A percentile compares a stretch with the other conserved stretches of the same genome.
phyloP scores from a whole-genome alignment of 2,888 invertebrate genomes.

The Junonia oenone region DNA sequence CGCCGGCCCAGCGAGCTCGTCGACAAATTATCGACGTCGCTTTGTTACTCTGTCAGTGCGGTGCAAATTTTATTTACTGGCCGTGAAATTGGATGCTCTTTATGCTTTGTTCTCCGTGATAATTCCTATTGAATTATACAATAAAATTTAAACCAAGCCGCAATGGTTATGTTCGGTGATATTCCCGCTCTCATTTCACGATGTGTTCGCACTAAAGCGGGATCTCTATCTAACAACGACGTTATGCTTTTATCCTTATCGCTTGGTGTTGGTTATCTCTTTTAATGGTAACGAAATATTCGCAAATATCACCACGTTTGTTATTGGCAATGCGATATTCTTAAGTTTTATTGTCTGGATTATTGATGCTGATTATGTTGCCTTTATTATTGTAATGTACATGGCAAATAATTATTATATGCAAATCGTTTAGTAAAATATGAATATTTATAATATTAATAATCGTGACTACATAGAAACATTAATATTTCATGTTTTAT shows the following conservation, averaged over 20 bases:
- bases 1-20: slow-evolving; percentile 43
- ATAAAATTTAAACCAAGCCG: slow-evolving; percentile 33
- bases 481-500: not conserved
- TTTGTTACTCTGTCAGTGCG: slow-evolving; percentile 67
- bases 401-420: not conserved
- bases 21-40: slow-evolving; percentile 66
- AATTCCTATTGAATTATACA: slow-evolving; percentile 48
- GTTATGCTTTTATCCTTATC: slow-evolving; percentile 70
- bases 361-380: slow-evolving; percentile 4
- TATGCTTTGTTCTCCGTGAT: slow-evolving; percentile 53
- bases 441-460: not conserved
- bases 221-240: slow-evolving; percentile 49
- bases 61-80: slow-evolving; percentile 75
- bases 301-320: slow-evolving; percentile 20
- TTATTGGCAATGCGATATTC: slow-evolving; percentile 15
- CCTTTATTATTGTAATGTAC: not conserved
- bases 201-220: slow-evolving; percentile 48
- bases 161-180: slow-evolving; percentile 10
- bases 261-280: slow-evolving; percentile 28
- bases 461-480: not conserved
- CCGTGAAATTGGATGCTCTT: slow-evolving; percentile 68
- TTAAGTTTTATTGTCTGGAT: slow-evolving; percentile 7
- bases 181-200: slow-evolving; percentile 32
- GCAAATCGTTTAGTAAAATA: not conserved
- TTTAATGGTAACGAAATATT: slow-evolving; percentile 33